Percentiles rank a stretch among this genome's conserved stretches.
These are phyloP conservation scores for Vireo altiloquus DNA, from an alignment of 2,113 vertebrate species.

Conservation along the genomic window DNA sequence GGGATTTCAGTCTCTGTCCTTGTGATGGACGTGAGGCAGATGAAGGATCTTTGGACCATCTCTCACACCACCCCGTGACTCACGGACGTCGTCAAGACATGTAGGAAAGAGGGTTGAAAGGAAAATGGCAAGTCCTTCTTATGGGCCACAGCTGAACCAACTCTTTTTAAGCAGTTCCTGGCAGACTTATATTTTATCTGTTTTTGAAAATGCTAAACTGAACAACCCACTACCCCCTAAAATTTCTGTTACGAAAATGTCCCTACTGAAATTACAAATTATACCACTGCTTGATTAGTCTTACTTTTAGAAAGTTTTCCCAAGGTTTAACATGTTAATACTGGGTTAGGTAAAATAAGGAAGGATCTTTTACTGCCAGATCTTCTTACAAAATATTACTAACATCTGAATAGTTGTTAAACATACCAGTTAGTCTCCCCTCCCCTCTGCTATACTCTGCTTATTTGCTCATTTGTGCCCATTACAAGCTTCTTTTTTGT, in stretches of 20 bases:
- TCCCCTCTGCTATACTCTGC: neutral
- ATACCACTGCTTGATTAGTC: neutral
- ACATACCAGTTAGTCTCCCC: neutral
- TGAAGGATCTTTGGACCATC: too few species aligned
- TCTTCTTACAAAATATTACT: neutral
- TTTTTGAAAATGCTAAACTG: neutral
- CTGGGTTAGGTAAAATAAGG: neutral
- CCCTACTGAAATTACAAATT: neutral
- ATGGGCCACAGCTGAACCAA: neutral
- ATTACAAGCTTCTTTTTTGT: neutral
- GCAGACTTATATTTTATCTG: neutral
- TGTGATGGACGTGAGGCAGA: too few species aligned
- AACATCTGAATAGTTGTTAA: neutral
- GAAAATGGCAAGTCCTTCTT: neutral
- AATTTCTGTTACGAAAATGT: neutral
- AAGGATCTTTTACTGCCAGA: neutral
- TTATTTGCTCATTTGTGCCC: neutral
- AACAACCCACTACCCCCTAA: fast-evolving
- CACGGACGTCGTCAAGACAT: too few species aligned
- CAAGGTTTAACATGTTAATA: neutral
- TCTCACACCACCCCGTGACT: too few species aligned
- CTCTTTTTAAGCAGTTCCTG: neutral
- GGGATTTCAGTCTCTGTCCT: too few species aligned
- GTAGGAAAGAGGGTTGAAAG: neutral
- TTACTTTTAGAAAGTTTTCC: neutral